Evolutionary conservation across 2,888 invertebrate genomes (phyloP), one percentile per base, ranked within the genome.

Genomic region (Drosophila rubida): DNA sequence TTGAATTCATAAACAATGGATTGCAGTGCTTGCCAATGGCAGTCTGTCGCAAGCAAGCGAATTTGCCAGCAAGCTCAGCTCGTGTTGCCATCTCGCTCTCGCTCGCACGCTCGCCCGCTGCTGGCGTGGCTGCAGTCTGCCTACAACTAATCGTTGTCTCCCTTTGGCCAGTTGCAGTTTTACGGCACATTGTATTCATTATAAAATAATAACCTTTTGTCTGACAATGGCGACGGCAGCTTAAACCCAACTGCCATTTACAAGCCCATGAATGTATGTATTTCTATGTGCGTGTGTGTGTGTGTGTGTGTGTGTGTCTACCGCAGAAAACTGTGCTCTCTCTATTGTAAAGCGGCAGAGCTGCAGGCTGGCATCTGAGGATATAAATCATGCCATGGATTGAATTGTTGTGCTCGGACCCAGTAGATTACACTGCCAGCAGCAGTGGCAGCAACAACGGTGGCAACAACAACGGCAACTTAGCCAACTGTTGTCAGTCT

Each of bases 171-270:
- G 67, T 67, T 66, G 53, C 79, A 66, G 69, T 62, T 69, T 63
- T 75, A 78, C 74, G 62, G 62, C 78, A 80, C 71, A 78, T 80
- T 82, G 80, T 84, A 82, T 89, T 87, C 87, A 89, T 89, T 89
- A 87, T 88, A 88, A 87, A 89, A 88, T 89, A 88, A 90, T 88
- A 88, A 86, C 86, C 84, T 75, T 89, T 83, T 80, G 87, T 89
- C 84, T 87, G 78, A 71, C 60, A 73, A 54, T 58, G 67, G 68
- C 63, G 61, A 46, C 66, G 67, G 58, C 65, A 75, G 67, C 79
- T 75, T 71, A 74, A 77, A 37, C 66, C 70, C 66, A 74, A 65
- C 51, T 63, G 54, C 65, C 53, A 53, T 51, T 69, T 58, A 39
- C n/a, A 11, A 25, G 19, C 27, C 22, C 45, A 7, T 62, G 32